Conservation (phyloP, 2,888 invertebrate genomes). For the Spodoptera exigua region DNA sequence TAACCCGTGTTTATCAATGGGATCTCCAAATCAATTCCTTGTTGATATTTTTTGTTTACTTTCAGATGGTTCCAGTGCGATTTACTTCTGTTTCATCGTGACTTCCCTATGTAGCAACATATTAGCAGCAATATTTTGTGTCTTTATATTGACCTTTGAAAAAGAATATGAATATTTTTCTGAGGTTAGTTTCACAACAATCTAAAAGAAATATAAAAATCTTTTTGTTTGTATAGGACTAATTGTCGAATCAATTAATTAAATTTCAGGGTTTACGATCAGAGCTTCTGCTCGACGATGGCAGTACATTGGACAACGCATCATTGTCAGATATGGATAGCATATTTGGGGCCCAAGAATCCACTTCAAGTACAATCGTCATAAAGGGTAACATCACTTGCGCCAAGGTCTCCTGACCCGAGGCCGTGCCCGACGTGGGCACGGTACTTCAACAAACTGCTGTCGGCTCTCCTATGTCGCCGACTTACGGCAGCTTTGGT, state of each 20-base stretch:
- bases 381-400: conserved; percentile 78
- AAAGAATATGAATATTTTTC: conserved; percentile 85
- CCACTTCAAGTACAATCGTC: conserved; percentile 73
- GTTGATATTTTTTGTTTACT: conserved; percentile 32
- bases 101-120: conserved; percentile 80
- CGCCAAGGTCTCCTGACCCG: conserved; percentile 82
- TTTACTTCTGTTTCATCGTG: conserved; percentile 78
- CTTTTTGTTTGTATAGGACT: neutral
- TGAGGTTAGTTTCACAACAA: conserved; percentile 68
- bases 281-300: conserved; percentile 81
- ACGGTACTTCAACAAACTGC: conserved; percentile 67
- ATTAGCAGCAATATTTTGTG: conserved; percentile 81
- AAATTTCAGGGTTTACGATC: conserved; percentile 80
- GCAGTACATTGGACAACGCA: conserved; percentile 75
- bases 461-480: conserved; percentile 64
- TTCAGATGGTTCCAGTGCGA: conserved; percentile 77
- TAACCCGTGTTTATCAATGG: no score
- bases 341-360: conserved; percentile 76
- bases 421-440: conserved; percentile 84
- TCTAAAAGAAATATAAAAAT: neutral
- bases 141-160: conserved; percentile 83
- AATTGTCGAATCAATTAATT: neutral
- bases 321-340: conserved; percentile 79
- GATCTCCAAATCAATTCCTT: neutral
- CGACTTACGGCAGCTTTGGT: conserved; percentile 81